Conservation (phyloP, 2,113 vertebrate genomes). For the Phylloscopus trochilus region DNA sequence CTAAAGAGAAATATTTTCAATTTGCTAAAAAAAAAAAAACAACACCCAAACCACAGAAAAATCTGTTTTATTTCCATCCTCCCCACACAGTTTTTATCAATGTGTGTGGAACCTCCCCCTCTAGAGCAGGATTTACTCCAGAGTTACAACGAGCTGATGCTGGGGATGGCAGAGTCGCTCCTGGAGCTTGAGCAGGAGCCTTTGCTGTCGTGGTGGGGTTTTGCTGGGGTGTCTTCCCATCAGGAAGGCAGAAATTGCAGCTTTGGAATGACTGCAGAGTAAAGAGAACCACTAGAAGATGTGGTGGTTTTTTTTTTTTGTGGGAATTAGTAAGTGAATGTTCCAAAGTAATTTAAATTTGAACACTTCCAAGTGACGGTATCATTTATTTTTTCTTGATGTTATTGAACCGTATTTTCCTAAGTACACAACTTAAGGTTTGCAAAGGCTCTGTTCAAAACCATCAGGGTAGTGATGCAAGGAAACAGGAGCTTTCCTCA, state of each 20-base stretch:
- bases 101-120: not conserved
- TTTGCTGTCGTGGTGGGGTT: not conserved
- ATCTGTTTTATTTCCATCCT: not conserved
- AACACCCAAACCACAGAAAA: not conserved
- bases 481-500: not conserved
- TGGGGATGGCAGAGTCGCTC: not conserved
- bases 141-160: not conserved
- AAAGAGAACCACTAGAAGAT: not conserved
- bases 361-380: not conserved
- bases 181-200: not conserved
- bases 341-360: not conserved
- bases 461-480: not conserved
- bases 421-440: not conserved
- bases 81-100: not conserved
- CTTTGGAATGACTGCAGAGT: not conserved
- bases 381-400: not conserved
- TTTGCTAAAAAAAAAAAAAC: not conserved
- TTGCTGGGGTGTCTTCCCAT: not conserved
- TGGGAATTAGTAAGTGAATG: not conserved
- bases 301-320: not conserved
- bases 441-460: not conserved
- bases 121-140: not conserved
- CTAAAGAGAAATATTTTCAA: constrained; percentile 15
- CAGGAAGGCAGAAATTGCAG: not conserved
- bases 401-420: not conserved